Conservation (phyloP, 2,888 invertebrate genomes). For the Gandaritis pyraliata region DNA sequence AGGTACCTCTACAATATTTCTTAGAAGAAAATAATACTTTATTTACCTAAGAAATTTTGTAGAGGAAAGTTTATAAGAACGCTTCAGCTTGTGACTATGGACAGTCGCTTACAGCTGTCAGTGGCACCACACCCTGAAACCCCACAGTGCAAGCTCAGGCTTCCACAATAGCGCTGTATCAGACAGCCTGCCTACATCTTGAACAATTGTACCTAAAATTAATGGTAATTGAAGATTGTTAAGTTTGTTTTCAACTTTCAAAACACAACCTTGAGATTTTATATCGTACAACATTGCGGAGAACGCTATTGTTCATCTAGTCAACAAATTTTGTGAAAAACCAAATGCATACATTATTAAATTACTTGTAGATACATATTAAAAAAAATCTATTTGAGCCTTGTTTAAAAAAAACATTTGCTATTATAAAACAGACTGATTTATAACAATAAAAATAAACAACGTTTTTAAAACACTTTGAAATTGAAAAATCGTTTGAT, state of each 20-base stretch:
- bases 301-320: no score
- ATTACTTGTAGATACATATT: no score
- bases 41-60: no score
- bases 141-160: constrained; percentile 26
- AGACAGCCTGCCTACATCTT: constrained; percentile 25
- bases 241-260: neutral
- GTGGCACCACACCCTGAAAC: constrained; percentile 27
- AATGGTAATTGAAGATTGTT: constrained; percentile 27
- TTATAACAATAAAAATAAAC: neutral
- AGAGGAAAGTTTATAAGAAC: neutral
- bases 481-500: neutral
- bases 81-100: constrained; percentile 8
- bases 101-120: constrained; percentile 20
- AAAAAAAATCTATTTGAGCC: no score
- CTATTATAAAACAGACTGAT: no score
- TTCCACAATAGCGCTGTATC: constrained; percentile 28
- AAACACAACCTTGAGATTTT: no score
- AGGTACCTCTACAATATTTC: neutral
- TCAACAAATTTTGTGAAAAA: no score
- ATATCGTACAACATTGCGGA: no score
- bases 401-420: no score
- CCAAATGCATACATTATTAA: no score
- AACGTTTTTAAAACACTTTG: neutral
- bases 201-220: constrained; percentile 24
- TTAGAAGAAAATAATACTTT: no score